Percentiles rank a stretch among this genome's conserved stretches.
These are phyloP conservation scores for Phenganax stokvisi DNA, from an alignment of 92 coral and sea anemone species.

Conservation along the genomic window DNA sequence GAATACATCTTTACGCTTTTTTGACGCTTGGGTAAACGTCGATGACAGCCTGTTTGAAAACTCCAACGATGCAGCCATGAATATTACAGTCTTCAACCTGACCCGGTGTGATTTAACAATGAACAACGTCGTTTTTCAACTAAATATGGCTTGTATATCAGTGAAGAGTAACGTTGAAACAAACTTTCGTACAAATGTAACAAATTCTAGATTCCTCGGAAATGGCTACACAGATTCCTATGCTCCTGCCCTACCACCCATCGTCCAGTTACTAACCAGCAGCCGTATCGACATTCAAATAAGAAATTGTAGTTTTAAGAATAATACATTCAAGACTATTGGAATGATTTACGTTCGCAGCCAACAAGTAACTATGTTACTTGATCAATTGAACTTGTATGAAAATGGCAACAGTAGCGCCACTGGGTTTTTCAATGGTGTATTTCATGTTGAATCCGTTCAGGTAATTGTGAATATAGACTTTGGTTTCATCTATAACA, in stretches of 20 bases:
- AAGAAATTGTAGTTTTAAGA: constrained; percentile 27
- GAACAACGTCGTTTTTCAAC: constrained; percentile 21
- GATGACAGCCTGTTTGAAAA: constrained; percentile 25
- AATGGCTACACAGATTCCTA: not conserved
- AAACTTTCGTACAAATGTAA: not conserved
- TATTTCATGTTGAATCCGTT: not conserved
- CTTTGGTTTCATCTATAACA: not conserved
- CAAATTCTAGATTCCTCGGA: constrained; percentile 27
- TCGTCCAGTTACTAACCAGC: not conserved
- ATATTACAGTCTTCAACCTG: constrained; percentile 14
- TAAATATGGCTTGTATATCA: constrained; percentile 33
- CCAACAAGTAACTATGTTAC: not conserved
- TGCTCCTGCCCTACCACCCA: not conserved
- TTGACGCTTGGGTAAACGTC: constrained; percentile 19
- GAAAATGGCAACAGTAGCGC: constrained; percentile 14
- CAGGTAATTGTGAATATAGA: not conserved
- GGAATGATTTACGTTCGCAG: constrained; percentile 27
- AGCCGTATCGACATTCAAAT: constrained; percentile 15
- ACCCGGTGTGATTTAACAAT: constrained; percentile 1
- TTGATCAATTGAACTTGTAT: not conserved
- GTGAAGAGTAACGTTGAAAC: not conserved
- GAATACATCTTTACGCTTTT: constrained; percentile 37
- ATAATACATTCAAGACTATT: constrained; percentile 4
- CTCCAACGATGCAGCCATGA: constrained; percentile 7
- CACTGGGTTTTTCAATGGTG: not conserved